Conservation (phyloP, 92 coral and sea anemone genomes). For the Phenganax stokvisi region DNA sequence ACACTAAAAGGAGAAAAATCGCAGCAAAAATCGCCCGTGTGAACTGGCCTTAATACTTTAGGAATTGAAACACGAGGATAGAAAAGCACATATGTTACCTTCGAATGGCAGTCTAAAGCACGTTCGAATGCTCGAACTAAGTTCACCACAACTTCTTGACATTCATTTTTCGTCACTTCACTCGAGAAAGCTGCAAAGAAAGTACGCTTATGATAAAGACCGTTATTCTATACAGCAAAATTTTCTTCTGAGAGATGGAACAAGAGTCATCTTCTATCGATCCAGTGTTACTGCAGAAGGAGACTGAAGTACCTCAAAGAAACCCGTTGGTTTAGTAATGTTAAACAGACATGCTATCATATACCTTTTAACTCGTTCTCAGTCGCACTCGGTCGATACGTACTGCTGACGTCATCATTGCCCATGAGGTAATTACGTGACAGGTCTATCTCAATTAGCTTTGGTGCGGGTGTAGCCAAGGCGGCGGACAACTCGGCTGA, state of each 20-base stretch:
- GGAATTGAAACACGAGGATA: not conserved
- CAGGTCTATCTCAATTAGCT: slow-evolving; percentile 58
- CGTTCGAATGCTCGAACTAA: slow-evolving; percentile 74
- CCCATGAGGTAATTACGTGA: slow-evolving; percentile 54
- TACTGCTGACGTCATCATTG: slow-evolving; percentile 21
- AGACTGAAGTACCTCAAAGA: no score
- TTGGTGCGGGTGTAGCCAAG: slow-evolving; percentile 63
- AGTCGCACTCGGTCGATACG: slow-evolving; percentile 44
- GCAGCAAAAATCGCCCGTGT: no score
- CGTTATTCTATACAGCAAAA: not conserved
- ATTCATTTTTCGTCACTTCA: slow-evolving; percentile 44
- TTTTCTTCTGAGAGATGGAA: not conserved
- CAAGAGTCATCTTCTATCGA: no score
- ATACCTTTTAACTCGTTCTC: slow-evolving; percentile 63
- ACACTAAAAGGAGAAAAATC: no score
- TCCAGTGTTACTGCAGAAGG: no score
- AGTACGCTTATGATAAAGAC: no score
- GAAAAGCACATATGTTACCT: slow-evolving; percentile 42
- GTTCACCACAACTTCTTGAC: slow-evolving; percentile 72
- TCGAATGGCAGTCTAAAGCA: slow-evolving; percentile 67
- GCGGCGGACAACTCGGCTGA: slow-evolving; percentile 57
- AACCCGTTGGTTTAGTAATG: not conserved
- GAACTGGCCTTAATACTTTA: not conserved
- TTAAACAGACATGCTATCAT: not conserved
- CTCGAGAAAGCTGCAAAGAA: slow-evolving; percentile 32